These are phyloP conservation scores for Nyctereutes procyonoides DNA, from an alignment of 2,113 vertebrate genomes.

Conservation along the genomic window DNA sequence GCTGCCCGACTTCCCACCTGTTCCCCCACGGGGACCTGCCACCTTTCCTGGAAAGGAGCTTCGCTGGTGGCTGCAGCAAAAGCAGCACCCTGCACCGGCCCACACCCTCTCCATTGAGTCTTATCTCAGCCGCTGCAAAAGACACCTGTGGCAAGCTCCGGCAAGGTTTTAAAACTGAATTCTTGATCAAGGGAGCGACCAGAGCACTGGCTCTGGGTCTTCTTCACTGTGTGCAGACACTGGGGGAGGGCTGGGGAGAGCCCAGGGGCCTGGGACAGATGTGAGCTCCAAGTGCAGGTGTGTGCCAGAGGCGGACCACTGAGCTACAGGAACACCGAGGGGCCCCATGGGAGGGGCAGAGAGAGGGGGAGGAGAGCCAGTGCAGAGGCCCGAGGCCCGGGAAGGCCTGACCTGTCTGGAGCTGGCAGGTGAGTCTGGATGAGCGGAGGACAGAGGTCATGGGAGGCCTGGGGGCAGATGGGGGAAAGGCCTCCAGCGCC, in stretches of 20 bases:
- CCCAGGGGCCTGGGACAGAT: background rate
- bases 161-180: background rate
- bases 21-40: background rate
- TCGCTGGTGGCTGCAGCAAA: accelerated
- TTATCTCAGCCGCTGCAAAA: background rate
- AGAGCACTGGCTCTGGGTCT: background rate
- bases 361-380: background rate
- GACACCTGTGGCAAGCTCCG: background rate
- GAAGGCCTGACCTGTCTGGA: background rate
- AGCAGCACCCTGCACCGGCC: accelerated
- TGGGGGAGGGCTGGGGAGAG: background rate
- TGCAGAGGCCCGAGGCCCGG: background rate
- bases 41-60: no score
- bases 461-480: no score
- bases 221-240: background rate
- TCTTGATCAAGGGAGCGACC: background rate
- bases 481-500: background rate
- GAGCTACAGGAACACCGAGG: background rate
- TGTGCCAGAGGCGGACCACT: background rate
- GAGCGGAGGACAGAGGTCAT: accelerated
- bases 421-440: background rate
- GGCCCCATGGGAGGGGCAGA: no score
- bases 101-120: accelerated
- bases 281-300: background rate
- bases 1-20: no score